phyloP scores from a whole-genome alignment of 2,888 invertebrate species.

The Eupelmus urozonus region DNA sequence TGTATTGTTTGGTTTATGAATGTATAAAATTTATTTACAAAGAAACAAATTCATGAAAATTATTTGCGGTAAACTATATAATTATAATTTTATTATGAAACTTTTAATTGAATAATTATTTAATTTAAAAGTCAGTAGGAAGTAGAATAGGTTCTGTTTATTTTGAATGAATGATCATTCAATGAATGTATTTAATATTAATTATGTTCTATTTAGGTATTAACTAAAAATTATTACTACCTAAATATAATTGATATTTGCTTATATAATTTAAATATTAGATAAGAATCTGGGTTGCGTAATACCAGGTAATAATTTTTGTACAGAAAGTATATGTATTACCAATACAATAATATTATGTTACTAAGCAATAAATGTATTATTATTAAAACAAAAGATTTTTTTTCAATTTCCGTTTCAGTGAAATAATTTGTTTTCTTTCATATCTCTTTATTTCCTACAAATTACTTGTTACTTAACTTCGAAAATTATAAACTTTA shows the following conservation, averaged over 20 bases:
- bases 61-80: background rate
- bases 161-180: slow-evolving; percentile 2
- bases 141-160: slow-evolving; percentile 17
- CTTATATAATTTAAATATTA: slow-evolving; percentile 44
- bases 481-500: too few relatives aligned
- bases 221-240: slow-evolving; percentile 20
- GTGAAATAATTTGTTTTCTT: too few relatives aligned
- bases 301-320: slow-evolving; percentile 62
- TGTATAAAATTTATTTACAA: slow-evolving; percentile 27
- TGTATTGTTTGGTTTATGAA: slow-evolving; percentile 20
- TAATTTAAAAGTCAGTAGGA: slow-evolving; percentile 34
- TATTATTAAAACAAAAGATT: slow-evolving; percentile 7
- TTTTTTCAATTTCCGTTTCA: background rate
- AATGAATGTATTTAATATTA: slow-evolving; percentile 28
- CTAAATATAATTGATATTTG: slow-evolving; percentile 22
- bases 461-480: too few relatives aligned
- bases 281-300: slow-evolving; percentile 20
- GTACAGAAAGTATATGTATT: slow-evolving; percentile 69
- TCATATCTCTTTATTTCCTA: too few relatives aligned
- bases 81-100: slow-evolving; percentile 10
- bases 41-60: slow-evolving; percentile 29
- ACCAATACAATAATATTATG: slow-evolving; percentile 56
- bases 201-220: background rate
- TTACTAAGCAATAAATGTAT: slow-evolving; percentile 39
- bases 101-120: background rate